Evolutionary conservation across 92 coral and sea anemone species (phyloP), one percentile per base, ranked within the genome.

Genomic region (Zoanthus sociatus): DNA sequence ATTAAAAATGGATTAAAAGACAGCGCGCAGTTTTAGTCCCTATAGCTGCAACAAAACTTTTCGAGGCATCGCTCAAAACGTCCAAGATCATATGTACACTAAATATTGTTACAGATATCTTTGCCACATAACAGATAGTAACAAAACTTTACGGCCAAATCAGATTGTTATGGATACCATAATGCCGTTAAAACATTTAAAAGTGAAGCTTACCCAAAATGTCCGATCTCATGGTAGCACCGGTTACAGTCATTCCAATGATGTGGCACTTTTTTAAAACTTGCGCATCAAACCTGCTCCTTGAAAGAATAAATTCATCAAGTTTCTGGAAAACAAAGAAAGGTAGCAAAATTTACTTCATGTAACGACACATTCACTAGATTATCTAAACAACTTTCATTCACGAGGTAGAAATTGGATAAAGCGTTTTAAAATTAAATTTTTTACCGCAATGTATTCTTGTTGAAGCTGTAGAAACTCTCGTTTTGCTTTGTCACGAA

Each of bases 191-290:
- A 1, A 3, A 11, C 55, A 50, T 7, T 50, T 11, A 7, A 7
- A 7, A 1, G 55, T 50, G 55, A 50, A 11, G 73, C 91, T 46
- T 73, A 88, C 91, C 51, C 69, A 88, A 75, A 32, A 88, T 68
- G 55, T 82, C 69, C n/a, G 82, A 74, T 83, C 88, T 76, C 63
- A 67, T 73, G 26, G 91, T 82, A 13, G 91, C 91, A 9, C 91
- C 91, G 6, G 88, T 88, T 16, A 88, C 82, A 7, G 91, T 88
- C 91, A 88, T 88, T 26, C 91, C 91, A 50, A 88, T 48, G 37
- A 88, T 79, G 42, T 76, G 58, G 53, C 72, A 83, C 21, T 73
- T 56, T n/a, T 47, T 88, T 20, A 83, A 74, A 6, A 81, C 61
- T 46, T 73, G 85, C 18, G 75, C 60, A 15, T 81, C 61, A 45